Evolutionary conservation across 2,888 invertebrate species (phyloP), one percentile per base, ranked within the genome.

Genomic region (Philopedon plagiatum): DNA sequence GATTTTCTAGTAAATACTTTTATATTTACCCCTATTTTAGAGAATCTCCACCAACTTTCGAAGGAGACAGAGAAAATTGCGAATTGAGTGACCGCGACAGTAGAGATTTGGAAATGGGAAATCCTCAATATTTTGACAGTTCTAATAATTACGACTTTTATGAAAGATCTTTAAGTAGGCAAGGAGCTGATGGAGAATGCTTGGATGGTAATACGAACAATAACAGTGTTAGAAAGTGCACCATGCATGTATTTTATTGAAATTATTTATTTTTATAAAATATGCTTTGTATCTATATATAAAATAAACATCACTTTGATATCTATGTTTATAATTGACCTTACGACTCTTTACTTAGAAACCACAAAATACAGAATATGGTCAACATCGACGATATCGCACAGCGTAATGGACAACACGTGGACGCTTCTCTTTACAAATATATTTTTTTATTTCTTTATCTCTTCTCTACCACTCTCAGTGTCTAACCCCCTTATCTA

Each of bases 51-150:
- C 78, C 78, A 1, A 79, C 80, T n/a, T 79, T 80, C 18, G 80
- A 90, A 77, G 81, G 81, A 18, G 92, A 92, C 76, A 86, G 91
- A 34, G 95, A 96, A 78, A 97, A 97, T 83, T 97, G 96, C 82
- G 96, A 97, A 83, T 87, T 97, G 5, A 96, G 95, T 82, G 96
- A 96, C 82, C 89, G 94, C 56, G 95, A 95, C 82, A 92, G 94
- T 0, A 88, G 94, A 64, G 94, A 95, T 80, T 86, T 96, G 81
- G 95, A 96, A 81, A 89, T 94, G 71, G 93, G 93, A 62, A 95
- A 95, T 86, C 94, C 95, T 0, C 90, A 92, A 49, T 92, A 92
- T 83, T 96, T 96, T 82, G 96, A 96, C 82, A 91, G 90, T 37
- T 91, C 90, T 0, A 94, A 93, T 23, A 94, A 92, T 81, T 96